Base-by-base conservation (phyloP, 2,888 invertebrate genomes). In the Andrena minutula region DNA sequence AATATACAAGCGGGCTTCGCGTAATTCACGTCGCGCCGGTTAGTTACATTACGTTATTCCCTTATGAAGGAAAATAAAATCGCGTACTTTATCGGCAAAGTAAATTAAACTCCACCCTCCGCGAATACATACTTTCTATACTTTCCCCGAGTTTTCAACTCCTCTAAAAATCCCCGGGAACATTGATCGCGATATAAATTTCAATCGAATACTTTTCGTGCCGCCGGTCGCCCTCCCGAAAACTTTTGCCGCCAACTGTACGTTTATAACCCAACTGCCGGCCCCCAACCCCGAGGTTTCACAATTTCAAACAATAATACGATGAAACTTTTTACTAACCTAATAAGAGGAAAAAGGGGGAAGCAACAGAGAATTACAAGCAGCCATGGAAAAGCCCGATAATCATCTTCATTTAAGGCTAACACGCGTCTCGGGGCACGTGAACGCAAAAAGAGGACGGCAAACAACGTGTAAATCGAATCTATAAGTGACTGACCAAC, bases 141-240 rank as follows among this genome's bases (percentile, higher is more conserved):
- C 65, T 66, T 71, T 10, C 41, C 6, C 12, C 30, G 47, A 71
- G 26, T 80, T 78, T 35, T 32, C 66, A 66, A 78, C 71, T 35
- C 23, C 53, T 71, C 32, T 47, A 72, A 78, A 80, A 72, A 80
- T 80, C 65, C 79, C 47, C 20, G 26, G 41, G 26, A 70, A 56
- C 78, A 80, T 72, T 49, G 79, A 78, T 78, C 78, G 78, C 53
- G 20, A 66, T 80, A 80, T 78, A 80, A 80, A 80, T 80, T 80
- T 80, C 79, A 78, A 80, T 80, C 79, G 78, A 63, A 78, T 49
- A 63, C 53, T 75, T 68, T 41, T 51, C 51, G 23, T 28, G 23
- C 30, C 20, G 7, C 53, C 10, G 30, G 2, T 23, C 28, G 16
- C 2, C 16, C 6, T 3, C n/a, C 2, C 23, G 68, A 56, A 56